Evolutionary conservation across 2,797 vertebrate species (phyloP).

Genomic region (Lerista edwardsae): DNA sequence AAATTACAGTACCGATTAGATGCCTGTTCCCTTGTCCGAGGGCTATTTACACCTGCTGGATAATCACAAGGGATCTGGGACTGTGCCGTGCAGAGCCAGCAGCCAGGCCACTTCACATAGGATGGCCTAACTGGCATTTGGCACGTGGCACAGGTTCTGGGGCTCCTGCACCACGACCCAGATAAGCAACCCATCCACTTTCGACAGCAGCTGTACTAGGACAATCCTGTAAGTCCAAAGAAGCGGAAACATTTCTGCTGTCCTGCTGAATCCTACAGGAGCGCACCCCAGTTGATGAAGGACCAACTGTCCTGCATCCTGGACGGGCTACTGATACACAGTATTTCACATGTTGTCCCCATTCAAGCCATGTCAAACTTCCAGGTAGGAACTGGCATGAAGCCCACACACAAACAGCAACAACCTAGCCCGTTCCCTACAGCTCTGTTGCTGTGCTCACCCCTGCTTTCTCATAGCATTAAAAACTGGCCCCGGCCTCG

Average conservation of each 20-base stretch:
- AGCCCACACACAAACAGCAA: not conserved
- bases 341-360: not conserved
- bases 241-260: not conserved
- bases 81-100: slow-evolving; percentile 10
- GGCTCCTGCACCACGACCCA: not conserved
- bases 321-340: not conserved
- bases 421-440: not conserved
- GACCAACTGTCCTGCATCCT: not conserved
- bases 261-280: not conserved
- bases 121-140: slow-evolving; percentile 34
- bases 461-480: not conserved
- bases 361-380: not conserved
- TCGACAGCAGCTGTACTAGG: no score
- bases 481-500: no score
- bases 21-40: slow-evolving; percentile 10
- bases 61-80: slow-evolving; percentile 11
- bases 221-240: not conserved
- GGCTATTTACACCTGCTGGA: slow-evolving; percentile 36
- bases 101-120: slow-evolving; percentile 43
- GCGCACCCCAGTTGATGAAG: not conserved
- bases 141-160: not conserved
- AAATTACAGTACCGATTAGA: not conserved
- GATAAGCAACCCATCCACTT: not conserved
- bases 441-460: not conserved
- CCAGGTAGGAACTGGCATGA: not conserved